Percentiles rank a stretch among this genome's conserved stretches.
Conservation (phyloP, 2,888 invertebrate genomes). For the Drosophila cognata region DNA sequence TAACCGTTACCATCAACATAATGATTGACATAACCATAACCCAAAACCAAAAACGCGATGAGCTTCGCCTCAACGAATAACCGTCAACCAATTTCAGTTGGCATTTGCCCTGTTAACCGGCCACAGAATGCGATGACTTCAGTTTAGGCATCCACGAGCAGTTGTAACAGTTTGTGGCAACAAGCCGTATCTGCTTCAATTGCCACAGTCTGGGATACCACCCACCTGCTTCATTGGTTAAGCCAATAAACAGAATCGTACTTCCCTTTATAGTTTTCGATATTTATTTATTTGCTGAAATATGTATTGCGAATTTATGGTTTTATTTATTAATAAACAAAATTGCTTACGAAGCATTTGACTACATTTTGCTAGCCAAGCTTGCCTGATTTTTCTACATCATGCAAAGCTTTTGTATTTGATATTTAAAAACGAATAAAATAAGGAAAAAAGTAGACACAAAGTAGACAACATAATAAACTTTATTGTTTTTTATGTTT, state of each 20-base stretch:
- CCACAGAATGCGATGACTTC: slow-evolving; percentile 37
- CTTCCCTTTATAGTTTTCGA: background rate
- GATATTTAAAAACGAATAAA: background rate
- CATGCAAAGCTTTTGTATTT: background rate
- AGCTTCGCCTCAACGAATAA: slow-evolving; percentile 31
- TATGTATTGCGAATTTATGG: background rate
- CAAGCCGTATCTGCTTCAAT: slow-evolving; percentile 6
- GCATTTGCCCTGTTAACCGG: slow-evolving; percentile 41
- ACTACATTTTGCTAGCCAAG: background rate
- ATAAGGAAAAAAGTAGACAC: background rate
- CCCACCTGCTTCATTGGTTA: slow-evolving; percentile 21
- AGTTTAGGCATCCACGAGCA: slow-evolving; percentile 3
- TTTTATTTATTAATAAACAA: slow-evolving; percentile 5
- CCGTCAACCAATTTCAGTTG: slow-evolving; percentile 42
- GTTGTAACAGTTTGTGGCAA: slow-evolving; percentile 12
- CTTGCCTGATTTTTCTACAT: background rate
- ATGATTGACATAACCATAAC: slow-evolving; percentile 76
- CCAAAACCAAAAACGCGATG: slow-evolving; percentile 50
- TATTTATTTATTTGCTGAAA: slow-evolving; percentile 16
- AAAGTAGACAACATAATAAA: background rate
- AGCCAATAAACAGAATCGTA: background rate
- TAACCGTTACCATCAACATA: slow-evolving; percentile 73
- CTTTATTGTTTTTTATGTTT: slow-evolving; percentile 1
- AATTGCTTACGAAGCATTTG: slow-evolving; percentile 7
- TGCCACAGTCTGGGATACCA: slow-evolving; percentile 9